phyloP scores from a whole-genome alignment of 2,113 vertebrate genomes.

The Nipponia nippon region DNA sequence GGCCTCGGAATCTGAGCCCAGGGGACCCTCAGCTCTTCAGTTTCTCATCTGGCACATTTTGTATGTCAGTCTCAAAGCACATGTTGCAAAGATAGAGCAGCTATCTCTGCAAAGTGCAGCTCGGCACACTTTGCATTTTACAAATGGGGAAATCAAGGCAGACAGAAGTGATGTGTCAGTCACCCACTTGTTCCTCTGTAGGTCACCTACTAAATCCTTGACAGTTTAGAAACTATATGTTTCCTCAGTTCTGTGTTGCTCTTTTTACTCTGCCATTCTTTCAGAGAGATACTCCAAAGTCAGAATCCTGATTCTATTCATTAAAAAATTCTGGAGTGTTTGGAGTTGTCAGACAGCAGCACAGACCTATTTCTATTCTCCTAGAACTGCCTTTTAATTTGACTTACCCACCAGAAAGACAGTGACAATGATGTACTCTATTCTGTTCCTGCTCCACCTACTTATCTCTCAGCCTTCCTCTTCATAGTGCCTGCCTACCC shows the following conservation, averaged over 20 bases:
- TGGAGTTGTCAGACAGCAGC: neutral
- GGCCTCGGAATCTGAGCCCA: neutral
- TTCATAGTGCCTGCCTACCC: neutral
- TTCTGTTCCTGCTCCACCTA: neutral
- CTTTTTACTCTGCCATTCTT: neutral
- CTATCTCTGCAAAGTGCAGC: constrained; percentile 8
- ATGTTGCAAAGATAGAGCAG: neutral
- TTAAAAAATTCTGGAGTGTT: neutral
- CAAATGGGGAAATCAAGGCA: constrained; percentile 12
- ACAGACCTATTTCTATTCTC: neutral
- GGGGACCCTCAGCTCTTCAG: constrained; percentile 38
- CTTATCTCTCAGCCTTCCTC: neutral
- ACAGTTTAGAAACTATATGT: neutral
- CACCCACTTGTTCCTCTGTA: neutral
- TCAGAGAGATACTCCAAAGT: neutral
- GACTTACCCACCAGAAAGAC: neutral
- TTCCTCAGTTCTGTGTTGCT: neutral
- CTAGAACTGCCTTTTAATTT: neutral
- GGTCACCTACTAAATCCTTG: neutral
- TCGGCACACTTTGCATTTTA: neutral
- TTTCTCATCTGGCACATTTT: constrained; percentile 40
- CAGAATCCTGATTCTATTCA: neutral
- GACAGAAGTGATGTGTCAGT: neutral
- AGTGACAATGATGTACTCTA: neutral
- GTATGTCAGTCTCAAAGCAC: constrained; percentile 12